Conservation (phyloP, 2,888 invertebrate genomes). For the Parnassius glacialis region DNA sequence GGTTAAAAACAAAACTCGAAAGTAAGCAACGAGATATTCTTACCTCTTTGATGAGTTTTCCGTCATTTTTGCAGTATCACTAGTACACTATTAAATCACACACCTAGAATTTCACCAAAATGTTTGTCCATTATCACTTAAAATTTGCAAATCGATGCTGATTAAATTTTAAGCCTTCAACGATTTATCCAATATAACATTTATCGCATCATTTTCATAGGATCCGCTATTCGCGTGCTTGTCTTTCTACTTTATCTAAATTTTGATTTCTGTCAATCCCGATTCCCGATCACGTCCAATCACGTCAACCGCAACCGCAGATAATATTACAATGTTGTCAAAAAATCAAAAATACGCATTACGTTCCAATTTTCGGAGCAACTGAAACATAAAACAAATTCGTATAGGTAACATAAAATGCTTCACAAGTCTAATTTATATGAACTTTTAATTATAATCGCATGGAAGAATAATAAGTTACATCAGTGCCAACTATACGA, state of each 20-base stretch:
- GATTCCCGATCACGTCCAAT: conserved; percentile 14
- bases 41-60: conserved; percentile 77
- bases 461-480: no score
- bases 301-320: conserved; percentile 22
- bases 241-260: conserved; percentile 3
- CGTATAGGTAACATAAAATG: no score
- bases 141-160: neutral
- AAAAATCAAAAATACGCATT: conserved; percentile 31
- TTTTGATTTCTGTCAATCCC: no score
- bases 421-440: no score
- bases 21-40: conserved; percentile 38
- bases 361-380: conserved; percentile 24
- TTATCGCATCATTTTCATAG: conserved; percentile 3
- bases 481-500: no score
- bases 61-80: conserved; percentile 62
- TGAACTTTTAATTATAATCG: no score
- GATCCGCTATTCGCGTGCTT: conserved; percentile 35
- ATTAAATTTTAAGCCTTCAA: neutral
- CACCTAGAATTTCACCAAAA: conserved; percentile 32
- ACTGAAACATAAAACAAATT: no score
- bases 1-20: conserved; percentile 19
- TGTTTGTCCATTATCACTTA: conserved; percentile 32
- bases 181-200: no score
- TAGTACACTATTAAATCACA: conserved; percentile 42
- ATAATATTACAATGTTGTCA: conserved; percentile 26